Evolutionary conservation across 2,113 vertebrate species (phyloP).

Genomic region (Pangasianodon gigas): DNA sequence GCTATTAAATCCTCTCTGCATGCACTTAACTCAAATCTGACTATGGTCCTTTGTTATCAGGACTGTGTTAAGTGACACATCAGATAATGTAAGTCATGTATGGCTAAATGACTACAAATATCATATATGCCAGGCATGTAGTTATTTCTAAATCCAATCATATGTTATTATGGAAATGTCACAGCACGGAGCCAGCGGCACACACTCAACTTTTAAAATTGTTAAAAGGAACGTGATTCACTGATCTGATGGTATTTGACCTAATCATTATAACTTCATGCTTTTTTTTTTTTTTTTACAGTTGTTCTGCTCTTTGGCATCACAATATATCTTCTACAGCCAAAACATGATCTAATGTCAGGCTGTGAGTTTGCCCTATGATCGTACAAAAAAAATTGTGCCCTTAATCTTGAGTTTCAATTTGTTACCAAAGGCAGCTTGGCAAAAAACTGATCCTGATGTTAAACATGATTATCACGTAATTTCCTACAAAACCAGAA

Average conservation of each 20-base stretch:
- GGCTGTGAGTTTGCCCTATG: background rate
- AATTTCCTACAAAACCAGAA: background rate
- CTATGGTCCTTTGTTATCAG: background rate
- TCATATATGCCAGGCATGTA: background rate
- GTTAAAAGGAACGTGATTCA: background rate
- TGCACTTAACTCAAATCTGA: background rate
- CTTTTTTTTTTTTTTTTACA: background rate
- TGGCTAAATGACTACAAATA: background rate
- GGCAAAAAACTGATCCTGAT: background rate
- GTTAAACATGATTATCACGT: slow-evolving; percentile 1
- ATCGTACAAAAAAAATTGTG: background rate
- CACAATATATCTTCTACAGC: background rate
- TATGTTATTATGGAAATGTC: background rate
- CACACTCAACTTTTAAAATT: background rate
- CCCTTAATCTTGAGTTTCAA: background rate
- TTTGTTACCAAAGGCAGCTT: background rate
- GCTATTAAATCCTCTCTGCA: background rate
- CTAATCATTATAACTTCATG: background rate
- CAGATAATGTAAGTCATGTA: background rate
- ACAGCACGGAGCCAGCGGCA: background rate
- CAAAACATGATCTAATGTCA: background rate
- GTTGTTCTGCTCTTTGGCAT: background rate
- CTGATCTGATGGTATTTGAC: background rate
- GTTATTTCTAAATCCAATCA: background rate
- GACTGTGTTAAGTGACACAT: background rate